Evolutionary conservation across 2,888 invertebrate genomes (phyloP).

Genomic region (Drosophila cyrtoloma): DNA sequence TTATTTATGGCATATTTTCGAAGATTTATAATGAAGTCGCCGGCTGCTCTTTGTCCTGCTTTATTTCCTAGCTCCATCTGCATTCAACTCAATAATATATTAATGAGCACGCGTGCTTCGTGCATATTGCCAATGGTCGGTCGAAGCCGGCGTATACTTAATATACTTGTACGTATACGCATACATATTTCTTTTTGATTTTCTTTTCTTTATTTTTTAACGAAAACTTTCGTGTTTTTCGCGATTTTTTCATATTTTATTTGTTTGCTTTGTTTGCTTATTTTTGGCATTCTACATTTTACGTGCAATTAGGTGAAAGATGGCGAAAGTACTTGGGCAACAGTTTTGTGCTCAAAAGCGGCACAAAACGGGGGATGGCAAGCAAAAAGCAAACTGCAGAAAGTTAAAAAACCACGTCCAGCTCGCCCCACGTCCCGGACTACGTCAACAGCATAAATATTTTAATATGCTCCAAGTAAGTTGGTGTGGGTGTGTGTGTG

Average conservation of each 20-base stretch:
- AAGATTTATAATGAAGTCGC: slow-evolving; percentile 79
- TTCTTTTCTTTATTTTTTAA: slow-evolving; percentile 5
- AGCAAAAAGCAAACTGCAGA: slow-evolving; percentile 35
- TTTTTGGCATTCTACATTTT: slow-evolving; percentile 58
- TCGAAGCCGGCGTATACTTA: slow-evolving; percentile 45
- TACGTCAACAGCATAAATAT: slow-evolving; percentile 64
- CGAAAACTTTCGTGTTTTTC: slow-evolving; percentile 43
- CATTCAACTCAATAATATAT: slow-evolving; percentile 72
- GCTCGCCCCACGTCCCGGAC: slow-evolving; percentile 5
- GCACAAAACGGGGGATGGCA: slow-evolving; percentile 21
- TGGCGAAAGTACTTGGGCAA: slow-evolving; percentile 66
- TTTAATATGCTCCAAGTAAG: slow-evolving; percentile 70
- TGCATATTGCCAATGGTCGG: slow-evolving; percentile 28
- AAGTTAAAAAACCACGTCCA: slow-evolving; percentile 37
- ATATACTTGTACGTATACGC: slow-evolving; percentile 28
- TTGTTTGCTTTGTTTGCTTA: slow-evolving; percentile 33
- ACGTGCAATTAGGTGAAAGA: slow-evolving; percentile 77
- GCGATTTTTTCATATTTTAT: not conserved
- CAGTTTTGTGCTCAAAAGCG: slow-evolving; percentile 50
- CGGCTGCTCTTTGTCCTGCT: slow-evolving; percentile 46
- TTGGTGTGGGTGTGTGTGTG: slow-evolving; percentile 33
- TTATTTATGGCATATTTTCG: slow-evolving; percentile 80
- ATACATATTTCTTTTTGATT: not conserved
- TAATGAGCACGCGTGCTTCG: slow-evolving; percentile 60
- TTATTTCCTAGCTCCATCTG: slow-evolving; percentile 57